Evolutionary conservation across 2,113 vertebrate species (phyloP), one percentile per base, ranked within the genome.

Genomic region (Triplophysa tibetana): DNA sequence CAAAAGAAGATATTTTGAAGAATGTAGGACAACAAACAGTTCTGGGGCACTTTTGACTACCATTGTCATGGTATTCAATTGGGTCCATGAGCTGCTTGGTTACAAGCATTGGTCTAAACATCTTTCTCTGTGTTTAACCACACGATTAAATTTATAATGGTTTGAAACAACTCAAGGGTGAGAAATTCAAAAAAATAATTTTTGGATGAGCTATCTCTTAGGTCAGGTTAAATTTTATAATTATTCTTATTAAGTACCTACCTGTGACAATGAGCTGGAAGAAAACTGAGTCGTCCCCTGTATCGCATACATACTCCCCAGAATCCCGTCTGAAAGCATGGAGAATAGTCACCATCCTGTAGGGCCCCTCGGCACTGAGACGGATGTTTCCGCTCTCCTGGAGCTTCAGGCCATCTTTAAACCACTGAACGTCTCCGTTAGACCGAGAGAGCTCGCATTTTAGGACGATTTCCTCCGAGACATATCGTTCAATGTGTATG

Each of bases 291-390:
- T 98, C 95, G 0, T 94, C 92, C 0, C 94, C 93, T 0, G 93
- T 94, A 0, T 96, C 93, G 0, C 95, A 98, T 80, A 96, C 92
- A 0, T 96, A 98, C 73, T 97, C 96, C 45, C 96, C 97, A 0
- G 92, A 82, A 0, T 97, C 91, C 0, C 89, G 86, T 0, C 41
- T 83, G n/a, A 56, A 89, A 12, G 91, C 88, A 0, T 81, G 86
- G 10, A 88, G 89, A 69, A 98, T 90, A 69, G 90, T 87, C 78
- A 98, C 88, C 29, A 81, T 89, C 80, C 82, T 89, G 69, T 89
- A 89, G 0, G 82, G 88, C 0, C 96, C 96, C 14, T 97, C 93
- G 0, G 86, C 86, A 52, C 91, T 86, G 78, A 97, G 77, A 29
- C 84, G 62, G 60, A 96, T 5, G 4, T 52, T 85, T 70, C 91